Base-by-base conservation (phyloP, 2,113 vertebrate genomes). In the Cyanistes caeruleus region DNA sequence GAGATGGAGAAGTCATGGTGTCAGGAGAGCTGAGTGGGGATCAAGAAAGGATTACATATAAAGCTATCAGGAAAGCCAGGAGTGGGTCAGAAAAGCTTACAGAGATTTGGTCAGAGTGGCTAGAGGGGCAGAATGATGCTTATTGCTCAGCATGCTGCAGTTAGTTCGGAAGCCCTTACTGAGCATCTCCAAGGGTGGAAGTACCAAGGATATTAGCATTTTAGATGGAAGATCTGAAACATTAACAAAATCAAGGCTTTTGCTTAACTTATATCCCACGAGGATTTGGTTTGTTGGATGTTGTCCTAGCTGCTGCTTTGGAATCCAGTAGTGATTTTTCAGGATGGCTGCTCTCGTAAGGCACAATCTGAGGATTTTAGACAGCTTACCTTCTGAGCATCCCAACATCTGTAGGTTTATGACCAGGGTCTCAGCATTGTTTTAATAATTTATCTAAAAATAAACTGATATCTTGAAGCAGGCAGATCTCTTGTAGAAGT, bases 31-130 rank as follows among this genome's bases (percentile, higher is more conserved):
- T 96, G 88, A 87, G 69, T 43, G 83, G 30, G 64, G 79, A 89
- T 96, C 85, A 90, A 73, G 46, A 73, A 53, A 79, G 83, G 72
- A 93, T 96, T 94, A 87, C 65, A 49, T n/a, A 8, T 68, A 87
- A 70, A 89, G 59, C 69, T 73, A 53, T 64, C 52, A 64, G 49
- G 31, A 94, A 89, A 95, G 88, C 80, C 76, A 68, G 52, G 92
- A 93, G 25, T 58, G 69, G 85, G 93, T 70, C 88, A 81, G 52
- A 73, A 78, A 48, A 90, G 90, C 90, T 94, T 91, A 56, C 22
- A 58, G 85, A 88, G 85, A 90, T 96, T 94, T 93, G 75, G 62
- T 63, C 51, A 25, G 62, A 82, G 64, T 75, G 41, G 69, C 87
- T 59, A 70, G 88, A 81, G 83, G 44, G 80, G 31, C 41, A 70